Base-by-base conservation (phyloP, 2,113 vertebrate genomes). In the Chlorocebus sabaeus region DNA sequence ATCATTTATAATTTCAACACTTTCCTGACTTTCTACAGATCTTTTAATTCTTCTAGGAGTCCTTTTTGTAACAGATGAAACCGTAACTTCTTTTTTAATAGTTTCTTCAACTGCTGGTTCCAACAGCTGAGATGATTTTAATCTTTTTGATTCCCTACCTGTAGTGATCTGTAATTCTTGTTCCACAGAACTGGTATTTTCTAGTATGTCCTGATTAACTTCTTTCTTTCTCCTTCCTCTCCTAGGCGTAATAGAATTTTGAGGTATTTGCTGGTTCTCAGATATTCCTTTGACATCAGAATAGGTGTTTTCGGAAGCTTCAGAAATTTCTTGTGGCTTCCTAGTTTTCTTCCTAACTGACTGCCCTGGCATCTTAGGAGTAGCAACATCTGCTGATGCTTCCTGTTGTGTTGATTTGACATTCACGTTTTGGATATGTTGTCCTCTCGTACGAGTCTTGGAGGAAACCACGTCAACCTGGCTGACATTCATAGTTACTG, bases 291-390 rank as follows among this genome's bases (percentile, higher is more conserved):
- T 97, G 85, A 89, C 43, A 32, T 96, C 96, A 81, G 96, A 80
- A 81, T 3, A 43, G 40, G 90, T 95, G 94, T 97, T 98, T 88
- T 99, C 98, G 27, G 82, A 91, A 90, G 98, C 97, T 5, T 95
- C 83, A 32, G 98, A 25, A 89, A 98, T 11, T 86, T 98, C 6
- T 96, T 97, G 98, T 59, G 95, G 98, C 88, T 92, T 94, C 90
- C 99, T 98, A 5, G 98, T 99, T 96, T 98, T 99, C 45, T 98
- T 98, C 35, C 75, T 98, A 43, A 98, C 98, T 14, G 98, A 98
- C 20, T 97, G 73, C 13, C 97, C 97, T 38, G 97, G 88, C 1
- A 95, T 61, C 78, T 97, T 75, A 27, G 98, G 67, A 68, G 97
- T 90, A 25, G 94, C 82, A 9, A 32, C 78, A 79, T 80, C 90